Conservation (phyloP, 2,113 vertebrate species). For the Antechinus flavipes region DNA sequence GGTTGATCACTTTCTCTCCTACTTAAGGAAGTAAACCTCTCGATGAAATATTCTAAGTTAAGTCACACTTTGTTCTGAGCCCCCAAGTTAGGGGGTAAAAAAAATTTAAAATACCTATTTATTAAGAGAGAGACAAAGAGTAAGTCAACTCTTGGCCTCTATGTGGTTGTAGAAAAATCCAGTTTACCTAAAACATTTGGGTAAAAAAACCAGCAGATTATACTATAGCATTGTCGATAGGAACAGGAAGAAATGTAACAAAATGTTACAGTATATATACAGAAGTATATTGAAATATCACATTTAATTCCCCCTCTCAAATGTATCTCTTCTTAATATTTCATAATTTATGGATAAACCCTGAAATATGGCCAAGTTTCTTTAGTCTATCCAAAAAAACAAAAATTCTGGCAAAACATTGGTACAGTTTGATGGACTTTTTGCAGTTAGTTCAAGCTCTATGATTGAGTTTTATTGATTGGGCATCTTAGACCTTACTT, state of each 20-base stretch:
- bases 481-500: neutral
- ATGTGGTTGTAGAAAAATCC: neutral
- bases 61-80: neutral
- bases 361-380: neutral
- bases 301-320: neutral
- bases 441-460: neutral
- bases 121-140: too few relatives aligned
- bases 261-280: too few relatives aligned
- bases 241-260: neutral
- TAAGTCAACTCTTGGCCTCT: neutral
- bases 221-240: neutral
- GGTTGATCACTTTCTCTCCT: neutral
- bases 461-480: neutral
- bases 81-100: neutral
- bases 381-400: neutral
- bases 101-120: too few relatives aligned
- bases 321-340: neutral
- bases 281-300: neutral
- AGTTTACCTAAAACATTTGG: neutral
- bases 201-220: neutral
- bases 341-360: neutral
- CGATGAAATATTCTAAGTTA: neutral
- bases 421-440: neutral
- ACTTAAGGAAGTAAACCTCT: neutral
- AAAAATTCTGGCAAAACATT: neutral